These are phyloP conservation scores for Drosophila ficusphila DNA, from an alignment of 1,140 invertebrate genomes.

Conservation along the genomic window DNA sequence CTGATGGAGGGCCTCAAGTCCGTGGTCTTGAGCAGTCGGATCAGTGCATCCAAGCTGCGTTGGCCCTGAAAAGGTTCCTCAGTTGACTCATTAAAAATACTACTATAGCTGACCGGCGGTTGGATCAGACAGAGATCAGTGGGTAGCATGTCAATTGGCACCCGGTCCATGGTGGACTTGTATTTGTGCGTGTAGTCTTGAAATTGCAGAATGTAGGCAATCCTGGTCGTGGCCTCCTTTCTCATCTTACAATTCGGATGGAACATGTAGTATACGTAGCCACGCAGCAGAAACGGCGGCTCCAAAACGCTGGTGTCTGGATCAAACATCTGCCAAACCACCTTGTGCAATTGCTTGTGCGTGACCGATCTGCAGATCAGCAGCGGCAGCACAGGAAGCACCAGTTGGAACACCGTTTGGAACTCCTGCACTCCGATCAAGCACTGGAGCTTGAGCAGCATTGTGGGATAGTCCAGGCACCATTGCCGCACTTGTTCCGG, in stretches of 20 bases:
- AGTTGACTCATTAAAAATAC: slow-evolving; percentile 34
- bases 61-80: slow-evolving; percentile 1
- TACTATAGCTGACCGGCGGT: slow-evolving; percentile 24
- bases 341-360: slow-evolving; percentile 19
- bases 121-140: slow-evolving; percentile 49
- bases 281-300: slow-evolving; percentile 23
- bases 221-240: slow-evolving; percentile 36
- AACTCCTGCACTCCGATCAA: slow-evolving; percentile 23
- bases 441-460: slow-evolving; percentile 48
- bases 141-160: slow-evolving; percentile 3
- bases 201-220: slow-evolving; percentile 33
- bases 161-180: slow-evolving; percentile 2
- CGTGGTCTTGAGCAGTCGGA: slow-evolving; percentile 50
- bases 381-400: slow-evolving; percentile 56
- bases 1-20: slow-evolving; percentile 60
- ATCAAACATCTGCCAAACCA: slow-evolving; percentile 49
- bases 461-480: slow-evolving; percentile 40
- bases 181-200: slow-evolving; percentile 24
- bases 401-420: slow-evolving; percentile 12
- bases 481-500: slow-evolving; percentile 23
- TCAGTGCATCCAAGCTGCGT: slow-evolving; percentile 40
- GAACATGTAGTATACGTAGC: slow-evolving; percentile 65
- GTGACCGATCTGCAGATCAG: slow-evolving; percentile 43
- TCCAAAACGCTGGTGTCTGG: slow-evolving; percentile 45
- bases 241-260: slow-evolving; percentile 35